These are phyloP conservation scores for Austrolebias charrua DNA, from an alignment of 2,797 vertebrate species.

Conservation along the genomic window DNA sequence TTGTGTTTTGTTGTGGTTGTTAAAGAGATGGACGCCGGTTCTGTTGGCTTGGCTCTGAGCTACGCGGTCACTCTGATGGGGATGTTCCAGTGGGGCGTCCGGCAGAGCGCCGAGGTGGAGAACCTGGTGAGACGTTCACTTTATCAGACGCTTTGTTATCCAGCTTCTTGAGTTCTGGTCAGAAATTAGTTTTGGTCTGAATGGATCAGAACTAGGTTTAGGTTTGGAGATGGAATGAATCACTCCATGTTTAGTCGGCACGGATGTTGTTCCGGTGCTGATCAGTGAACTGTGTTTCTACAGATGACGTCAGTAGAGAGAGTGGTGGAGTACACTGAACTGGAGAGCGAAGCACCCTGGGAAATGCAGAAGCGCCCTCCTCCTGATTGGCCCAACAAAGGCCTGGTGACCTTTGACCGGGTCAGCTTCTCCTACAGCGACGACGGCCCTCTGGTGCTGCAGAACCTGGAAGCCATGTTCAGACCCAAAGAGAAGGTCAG, in stretches of 20 bases:
- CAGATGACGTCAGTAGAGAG: constrained; percentile 94
- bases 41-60: constrained; percentile 88
- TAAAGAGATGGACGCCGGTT: constrained; percentile 86
- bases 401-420: constrained; percentile 85
- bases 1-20: neutral
- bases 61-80: constrained; percentile 92
- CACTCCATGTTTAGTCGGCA: neutral
- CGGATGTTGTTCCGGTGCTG: neutral
- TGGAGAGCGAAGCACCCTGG: constrained; percentile 93
- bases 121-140: constrained; percentile 85
- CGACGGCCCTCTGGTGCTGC: constrained; percentile 87
- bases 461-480: constrained; percentile 86
- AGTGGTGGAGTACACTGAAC: constrained; percentile 90
- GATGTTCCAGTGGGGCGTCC: constrained; percentile 94
- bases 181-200: too few species aligned
- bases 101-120: constrained; percentile 95
- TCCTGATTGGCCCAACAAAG: constrained; percentile 86
- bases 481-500: constrained; percentile 88
- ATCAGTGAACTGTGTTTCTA: neutral
- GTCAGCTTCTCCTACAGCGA: constrained; percentile 87
- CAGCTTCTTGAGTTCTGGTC: too few species aligned
- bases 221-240: too few species aligned
- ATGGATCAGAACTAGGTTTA: too few species aligned
- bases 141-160: too few species aligned
- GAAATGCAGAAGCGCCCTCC: constrained; percentile 85